Conservation (phyloP, 2,113 vertebrate species). For the Brachyistius frenatus region DNA sequence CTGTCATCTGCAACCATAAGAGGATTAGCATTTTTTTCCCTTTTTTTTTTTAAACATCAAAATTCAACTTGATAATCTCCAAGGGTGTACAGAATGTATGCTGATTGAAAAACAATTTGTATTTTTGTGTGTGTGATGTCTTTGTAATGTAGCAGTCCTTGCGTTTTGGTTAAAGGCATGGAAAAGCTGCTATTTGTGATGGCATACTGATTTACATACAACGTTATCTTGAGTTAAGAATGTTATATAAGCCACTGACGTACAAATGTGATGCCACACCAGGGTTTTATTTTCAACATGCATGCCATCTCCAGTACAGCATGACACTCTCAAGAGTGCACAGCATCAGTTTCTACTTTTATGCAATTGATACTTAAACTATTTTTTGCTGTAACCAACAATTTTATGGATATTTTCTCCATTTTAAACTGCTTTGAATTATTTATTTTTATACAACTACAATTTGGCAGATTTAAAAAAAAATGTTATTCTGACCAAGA, state of each 20-base stretch:
- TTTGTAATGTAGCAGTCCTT: not conserved
- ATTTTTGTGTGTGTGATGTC: constrained; percentile 4
- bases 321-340: no score
- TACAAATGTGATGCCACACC: constrained; percentile 11
- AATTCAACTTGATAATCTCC: constrained; percentile 38
- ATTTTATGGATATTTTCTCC: no score
- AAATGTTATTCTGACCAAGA: no score
- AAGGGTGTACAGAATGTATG: not conserved
- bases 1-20: constrained; percentile 50
- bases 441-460: no score
- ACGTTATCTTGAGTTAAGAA: constrained; percentile 6
- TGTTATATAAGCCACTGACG: constrained; percentile 45
- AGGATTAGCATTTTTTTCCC: constrained; percentile 48
- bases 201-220: constrained; percentile 18
- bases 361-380: no score
- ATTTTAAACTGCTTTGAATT: no score
- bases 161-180: not conserved
- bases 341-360: no score
- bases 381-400: no score
- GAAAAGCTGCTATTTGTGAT: constrained; percentile 21
- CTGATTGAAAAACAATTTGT: not conserved
- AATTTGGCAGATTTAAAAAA: no score
- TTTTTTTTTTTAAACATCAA: constrained; percentile 11
- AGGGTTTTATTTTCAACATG: not conserved
- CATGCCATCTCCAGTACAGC: no score